Percentiles rank a stretch among this genome's conserved stretches.
phyloP scores from a whole-genome alignment of 2,888 invertebrate species.

The Helobdella robusta region DNA sequence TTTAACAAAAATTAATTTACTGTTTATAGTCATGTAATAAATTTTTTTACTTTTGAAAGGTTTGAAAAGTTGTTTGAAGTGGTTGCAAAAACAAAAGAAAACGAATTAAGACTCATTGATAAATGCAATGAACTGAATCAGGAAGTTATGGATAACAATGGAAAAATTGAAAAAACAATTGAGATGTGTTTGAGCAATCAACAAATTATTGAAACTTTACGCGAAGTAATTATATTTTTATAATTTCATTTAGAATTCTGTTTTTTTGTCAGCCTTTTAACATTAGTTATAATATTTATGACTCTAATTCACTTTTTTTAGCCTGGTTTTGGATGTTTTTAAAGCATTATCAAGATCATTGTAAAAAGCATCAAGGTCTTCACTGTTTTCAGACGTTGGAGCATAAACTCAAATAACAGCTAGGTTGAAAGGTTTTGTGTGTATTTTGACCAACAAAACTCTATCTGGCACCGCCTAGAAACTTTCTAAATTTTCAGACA shows the following conservation, averaged over 20 bases:
- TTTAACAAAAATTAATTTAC: background rate
- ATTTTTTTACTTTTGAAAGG: background rate
- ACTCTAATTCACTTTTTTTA: too few relatives aligned
- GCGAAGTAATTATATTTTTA: background rate
- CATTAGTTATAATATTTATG: too few relatives aligned
- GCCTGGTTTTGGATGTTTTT: too few relatives aligned
- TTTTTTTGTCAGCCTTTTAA: too few relatives aligned
- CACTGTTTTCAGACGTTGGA: too few relatives aligned
- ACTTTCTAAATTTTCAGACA: too few relatives aligned
- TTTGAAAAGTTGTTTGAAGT: slow-evolving; percentile 25
- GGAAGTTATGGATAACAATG: slow-evolving; percentile 18
- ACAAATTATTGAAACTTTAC: slow-evolving; percentile 21
- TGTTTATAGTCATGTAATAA: background rate
- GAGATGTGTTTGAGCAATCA: slow-evolving; percentile 24
- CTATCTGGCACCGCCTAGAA: too few relatives aligned
- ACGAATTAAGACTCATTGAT: slow-evolving; percentile 16
- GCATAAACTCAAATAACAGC: too few relatives aligned
- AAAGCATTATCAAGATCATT: too few relatives aligned
- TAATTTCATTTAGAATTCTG: background rate
- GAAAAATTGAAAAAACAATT: slow-evolving; percentile 23
- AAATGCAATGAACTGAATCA: slow-evolving; percentile 23
- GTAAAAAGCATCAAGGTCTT: too few relatives aligned
- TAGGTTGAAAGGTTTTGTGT: too few relatives aligned
- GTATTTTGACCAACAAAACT: too few relatives aligned
- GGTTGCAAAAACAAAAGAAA: slow-evolving; percentile 23